phyloP scores from a whole-genome alignment of 2,888 invertebrate species.

The Clistopyga incitator region DNA sequence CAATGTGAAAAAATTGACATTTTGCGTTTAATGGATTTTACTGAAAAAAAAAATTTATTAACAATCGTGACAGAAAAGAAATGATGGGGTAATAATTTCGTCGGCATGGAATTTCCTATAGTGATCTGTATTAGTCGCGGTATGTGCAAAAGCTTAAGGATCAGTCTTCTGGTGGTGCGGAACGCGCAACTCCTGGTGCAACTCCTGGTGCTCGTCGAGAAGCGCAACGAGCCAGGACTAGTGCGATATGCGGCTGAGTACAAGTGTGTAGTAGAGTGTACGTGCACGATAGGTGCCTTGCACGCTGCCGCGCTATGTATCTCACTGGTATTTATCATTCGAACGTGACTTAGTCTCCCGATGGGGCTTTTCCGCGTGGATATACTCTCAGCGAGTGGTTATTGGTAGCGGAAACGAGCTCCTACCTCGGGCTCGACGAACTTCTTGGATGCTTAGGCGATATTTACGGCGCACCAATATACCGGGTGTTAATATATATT shows the following conservation, averaged over 20 bases:
- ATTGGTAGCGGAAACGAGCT: conserved; percentile 54
- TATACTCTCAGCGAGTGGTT: conserved; percentile 56
- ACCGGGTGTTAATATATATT: background rate
- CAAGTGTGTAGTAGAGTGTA: conserved; percentile 35
- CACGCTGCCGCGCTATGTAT: conserved; percentile 59
- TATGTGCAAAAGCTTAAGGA: conserved; percentile 15
- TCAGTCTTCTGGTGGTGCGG: conserved; percentile 14
- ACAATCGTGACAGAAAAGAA: no score
- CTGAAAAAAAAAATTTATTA: no score
- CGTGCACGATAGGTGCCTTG: conserved; percentile 55
- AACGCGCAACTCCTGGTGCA: conserved; percentile 1
- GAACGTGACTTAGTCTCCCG: conserved; percentile 74
- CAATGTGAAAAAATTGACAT: no score
- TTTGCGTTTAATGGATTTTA: no score
- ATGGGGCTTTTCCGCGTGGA: conserved; percentile 63
- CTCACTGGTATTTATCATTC: conserved; percentile 75
- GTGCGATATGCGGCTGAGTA: conserved; percentile 34
- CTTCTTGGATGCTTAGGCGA: conserved; percentile 19
- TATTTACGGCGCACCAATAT: background rate
- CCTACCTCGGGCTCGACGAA: conserved; percentile 37
- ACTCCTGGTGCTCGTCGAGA: background rate
- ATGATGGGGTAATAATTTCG: background rate
- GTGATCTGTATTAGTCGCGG: conserved; percentile 12
- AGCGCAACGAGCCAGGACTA: conserved; percentile 39
- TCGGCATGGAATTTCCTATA: background rate